phyloP scores from a whole-genome alignment of 2,888 invertebrate species.

The Nymphalis urticae region DNA sequence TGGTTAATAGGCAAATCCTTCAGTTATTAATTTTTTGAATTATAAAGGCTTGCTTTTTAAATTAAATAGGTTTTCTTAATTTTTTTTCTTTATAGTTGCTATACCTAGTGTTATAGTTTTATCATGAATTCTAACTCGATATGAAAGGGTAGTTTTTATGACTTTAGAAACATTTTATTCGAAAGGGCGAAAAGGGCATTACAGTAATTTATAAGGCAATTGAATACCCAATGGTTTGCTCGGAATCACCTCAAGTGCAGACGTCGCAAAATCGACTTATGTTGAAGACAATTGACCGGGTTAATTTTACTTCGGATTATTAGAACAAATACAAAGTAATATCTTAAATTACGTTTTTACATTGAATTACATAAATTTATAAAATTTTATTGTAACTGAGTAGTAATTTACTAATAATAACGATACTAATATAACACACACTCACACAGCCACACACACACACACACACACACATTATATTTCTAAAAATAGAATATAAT shows the following conservation, averaged over 20 bases:
- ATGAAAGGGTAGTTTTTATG: conserved; percentile 8
- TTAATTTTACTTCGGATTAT: conserved; percentile 30
- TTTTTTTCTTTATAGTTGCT: too few relatives aligned
- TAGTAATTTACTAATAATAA: too few relatives aligned
- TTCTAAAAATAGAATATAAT: too few relatives aligned
- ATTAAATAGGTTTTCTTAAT: too few relatives aligned
- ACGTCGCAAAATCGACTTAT: conserved; percentile 46
- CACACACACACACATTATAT: too few relatives aligned
- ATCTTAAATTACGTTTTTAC: neutral
- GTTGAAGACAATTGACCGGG: conserved; percentile 53
- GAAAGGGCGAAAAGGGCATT: conserved; percentile 8
- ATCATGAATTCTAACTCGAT: neutral
- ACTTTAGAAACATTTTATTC: conserved; percentile 1
- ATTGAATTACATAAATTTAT: neutral
- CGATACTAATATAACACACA: too few relatives aligned
- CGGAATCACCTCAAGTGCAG: conserved; percentile 63
- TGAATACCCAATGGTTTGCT: conserved; percentile 23
- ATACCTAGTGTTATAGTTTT: neutral
- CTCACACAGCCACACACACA: too few relatives aligned
- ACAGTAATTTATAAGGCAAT: conserved; percentile 26
- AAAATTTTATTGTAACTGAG: too few relatives aligned
- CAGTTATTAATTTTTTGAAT: too few relatives aligned
- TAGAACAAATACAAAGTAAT: conserved; percentile 14
- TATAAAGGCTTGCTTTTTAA: too few relatives aligned
- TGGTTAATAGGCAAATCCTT: too few relatives aligned